Conservation (phyloP, 2,797 vertebrate species). For the Myripristis jacobus region DNA sequence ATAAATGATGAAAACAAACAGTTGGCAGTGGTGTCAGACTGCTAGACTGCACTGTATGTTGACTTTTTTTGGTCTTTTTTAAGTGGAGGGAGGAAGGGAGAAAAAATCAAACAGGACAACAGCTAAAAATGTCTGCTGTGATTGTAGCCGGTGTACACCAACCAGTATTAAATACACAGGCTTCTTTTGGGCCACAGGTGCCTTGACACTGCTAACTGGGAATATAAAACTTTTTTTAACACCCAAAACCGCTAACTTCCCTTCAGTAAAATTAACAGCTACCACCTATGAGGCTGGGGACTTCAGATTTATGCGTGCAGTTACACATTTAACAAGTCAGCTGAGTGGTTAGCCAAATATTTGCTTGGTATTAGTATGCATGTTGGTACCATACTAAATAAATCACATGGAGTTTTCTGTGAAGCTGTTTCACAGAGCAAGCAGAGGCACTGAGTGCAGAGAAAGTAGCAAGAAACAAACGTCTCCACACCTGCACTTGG, state of each 20-base stretch:
- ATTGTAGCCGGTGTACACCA: background rate
- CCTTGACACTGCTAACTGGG: conserved; percentile 4
- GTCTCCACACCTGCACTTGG: conserved; percentile 57
- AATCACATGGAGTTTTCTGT: conserved; percentile 36
- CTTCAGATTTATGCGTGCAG: conserved; percentile 36
- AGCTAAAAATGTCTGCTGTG: background rate
- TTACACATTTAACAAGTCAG: conserved; percentile 34
- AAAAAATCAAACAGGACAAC: background rate
- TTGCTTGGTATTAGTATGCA: conserved; percentile 40
- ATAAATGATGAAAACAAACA: no score
- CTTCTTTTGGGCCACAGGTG: background rate
- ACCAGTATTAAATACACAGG: background rate
- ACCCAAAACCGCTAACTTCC: background rate
- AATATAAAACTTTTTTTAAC: conserved; percentile 13
- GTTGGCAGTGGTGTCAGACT: no score
- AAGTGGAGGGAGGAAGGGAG: background rate
- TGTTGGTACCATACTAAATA: conserved; percentile 41
- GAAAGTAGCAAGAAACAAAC: conserved; percentile 16
- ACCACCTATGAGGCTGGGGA: conserved; percentile 19
- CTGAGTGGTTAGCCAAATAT: conserved; percentile 46
- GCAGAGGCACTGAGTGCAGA: conserved; percentile 19
- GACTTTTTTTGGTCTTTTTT: no score
- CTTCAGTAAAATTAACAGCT: conserved; percentile 43
- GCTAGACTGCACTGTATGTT: no score
- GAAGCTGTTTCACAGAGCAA: conserved; percentile 43